phyloP scores from a whole-genome alignment of 2,797 vertebrate genomes.

The Alcedo quadribrachys region DNA sequence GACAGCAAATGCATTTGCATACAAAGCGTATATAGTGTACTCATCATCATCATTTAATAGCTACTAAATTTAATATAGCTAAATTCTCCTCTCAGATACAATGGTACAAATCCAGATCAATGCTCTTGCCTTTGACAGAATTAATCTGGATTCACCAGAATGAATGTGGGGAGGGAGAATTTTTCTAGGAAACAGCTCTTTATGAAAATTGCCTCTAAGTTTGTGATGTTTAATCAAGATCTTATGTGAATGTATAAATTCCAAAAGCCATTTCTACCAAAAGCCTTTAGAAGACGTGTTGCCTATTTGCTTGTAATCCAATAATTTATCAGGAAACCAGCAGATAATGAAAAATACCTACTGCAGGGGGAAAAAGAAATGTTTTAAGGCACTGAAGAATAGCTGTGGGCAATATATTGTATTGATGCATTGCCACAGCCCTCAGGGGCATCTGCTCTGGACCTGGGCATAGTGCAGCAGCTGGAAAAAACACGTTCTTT shows the following conservation, averaged over 20 bases:
- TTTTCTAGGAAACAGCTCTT: neutral
- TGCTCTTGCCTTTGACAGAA: conserved; percentile 13
- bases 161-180: rapidly evolving
- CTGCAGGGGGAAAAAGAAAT: neutral
- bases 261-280: neutral
- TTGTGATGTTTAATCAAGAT: neutral
- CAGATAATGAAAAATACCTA: neutral
- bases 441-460: neutral
- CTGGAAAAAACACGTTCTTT: neutral
- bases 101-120: neutral
- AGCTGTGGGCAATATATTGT: neutral
- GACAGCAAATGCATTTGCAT: conserved; percentile 2
- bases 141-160: neutral
- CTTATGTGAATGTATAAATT: neutral
- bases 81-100: neutral
- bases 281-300: neutral
- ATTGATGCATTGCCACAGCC: neutral
- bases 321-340: neutral
- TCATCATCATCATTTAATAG: neutral
- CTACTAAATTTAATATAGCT: neutral
- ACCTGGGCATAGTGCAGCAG: neutral
- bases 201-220: neutral
- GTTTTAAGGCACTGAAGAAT: neutral
- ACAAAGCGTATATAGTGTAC: neutral
- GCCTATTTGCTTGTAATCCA: neutral